These are phyloP conservation scores for Sarcophaga carnaria DNA, from an alignment of 2,888 invertebrate genomes.

Conservation along the genomic window DNA sequence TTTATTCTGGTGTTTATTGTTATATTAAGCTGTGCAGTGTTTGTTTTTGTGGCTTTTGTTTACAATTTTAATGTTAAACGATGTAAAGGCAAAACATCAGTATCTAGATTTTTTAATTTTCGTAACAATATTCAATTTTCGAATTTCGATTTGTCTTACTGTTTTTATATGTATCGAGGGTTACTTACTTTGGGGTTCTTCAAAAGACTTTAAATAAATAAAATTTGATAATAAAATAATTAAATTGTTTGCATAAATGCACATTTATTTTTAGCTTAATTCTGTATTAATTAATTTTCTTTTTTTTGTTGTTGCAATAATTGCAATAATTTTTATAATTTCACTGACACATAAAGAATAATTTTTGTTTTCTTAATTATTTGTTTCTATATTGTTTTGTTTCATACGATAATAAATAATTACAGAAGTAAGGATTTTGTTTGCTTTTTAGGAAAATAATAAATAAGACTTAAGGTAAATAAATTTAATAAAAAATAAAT, in stretches of 20 bases:
- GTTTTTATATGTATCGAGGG: too few relatives aligned
- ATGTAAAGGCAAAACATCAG: too few relatives aligned
- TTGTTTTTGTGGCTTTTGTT: too few relatives aligned
- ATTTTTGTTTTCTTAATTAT: slow-evolving; percentile 7
- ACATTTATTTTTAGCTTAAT: slow-evolving; percentile 59
- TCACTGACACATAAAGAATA: slow-evolving; percentile 47
- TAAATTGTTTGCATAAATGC: slow-evolving; percentile 57
- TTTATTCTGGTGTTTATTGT: too few relatives aligned
- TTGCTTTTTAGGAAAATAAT: slow-evolving; percentile 2
- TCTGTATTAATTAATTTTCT: neutral
- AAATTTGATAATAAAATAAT: neutral
- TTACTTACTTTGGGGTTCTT: too few relatives aligned
- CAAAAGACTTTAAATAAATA: too few relatives aligned
- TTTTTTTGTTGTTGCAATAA: slow-evolving; percentile 27
- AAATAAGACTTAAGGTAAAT: slow-evolving; percentile 26
- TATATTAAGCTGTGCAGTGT: too few relatives aligned
- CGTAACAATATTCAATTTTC: too few relatives aligned
- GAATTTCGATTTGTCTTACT: too few relatives aligned
- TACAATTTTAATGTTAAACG: too few relatives aligned
- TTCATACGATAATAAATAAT: slow-evolving; percentile 23
- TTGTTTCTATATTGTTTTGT: slow-evolving; percentile 16
- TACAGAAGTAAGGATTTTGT: neutral
- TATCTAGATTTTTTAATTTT: too few relatives aligned
- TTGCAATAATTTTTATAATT: slow-evolving; percentile 24
- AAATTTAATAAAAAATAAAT: neutral